Conservation (phyloP, 2,888 invertebrate genomes). For the Noctua comes region DNA sequence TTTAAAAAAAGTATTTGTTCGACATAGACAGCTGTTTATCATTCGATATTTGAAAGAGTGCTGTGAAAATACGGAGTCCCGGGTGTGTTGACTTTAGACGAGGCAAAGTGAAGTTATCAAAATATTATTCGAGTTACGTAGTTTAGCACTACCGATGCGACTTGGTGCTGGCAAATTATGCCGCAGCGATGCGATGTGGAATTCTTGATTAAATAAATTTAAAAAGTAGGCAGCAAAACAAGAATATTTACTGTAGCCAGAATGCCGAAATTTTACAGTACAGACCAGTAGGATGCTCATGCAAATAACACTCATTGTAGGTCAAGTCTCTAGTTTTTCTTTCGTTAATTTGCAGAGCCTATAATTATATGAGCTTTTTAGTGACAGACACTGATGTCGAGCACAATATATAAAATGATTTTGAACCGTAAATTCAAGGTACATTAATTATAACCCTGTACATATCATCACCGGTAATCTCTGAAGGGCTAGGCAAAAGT, state of each 20-base stretch:
- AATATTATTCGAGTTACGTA: constrained; percentile 43
- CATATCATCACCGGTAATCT: too few relatives aligned
- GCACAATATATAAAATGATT: not conserved
- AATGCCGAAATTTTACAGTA: not conserved
- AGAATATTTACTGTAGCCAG: not conserved
- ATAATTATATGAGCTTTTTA: not conserved
- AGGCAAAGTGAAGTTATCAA: constrained; percentile 38
- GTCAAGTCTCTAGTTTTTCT: not conserved
- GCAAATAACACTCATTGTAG: too few relatives aligned
- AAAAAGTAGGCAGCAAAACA: not conserved
- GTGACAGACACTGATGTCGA: not conserved
- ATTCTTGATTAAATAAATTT: constrained; percentile 17
- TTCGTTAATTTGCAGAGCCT: not conserved
- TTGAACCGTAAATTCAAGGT: not conserved
- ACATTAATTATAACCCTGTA: too few relatives aligned
- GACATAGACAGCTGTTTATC: constrained; percentile 31
- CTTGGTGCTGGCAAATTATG: constrained; percentile 7
- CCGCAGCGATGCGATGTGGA: constrained; percentile 7
- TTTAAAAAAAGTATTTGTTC: not conserved
- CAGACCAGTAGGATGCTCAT: not conserved
- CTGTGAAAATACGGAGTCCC: constrained; percentile 36
- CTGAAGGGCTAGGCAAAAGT: too few relatives aligned
- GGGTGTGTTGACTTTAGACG: constrained; percentile 31
- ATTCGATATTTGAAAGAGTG: constrained; percentile 46
- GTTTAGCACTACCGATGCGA: constrained; percentile 23